Base-by-base conservation (phyloP, 2,797 vertebrate genomes). In the Galaxias olidus region DNA sequence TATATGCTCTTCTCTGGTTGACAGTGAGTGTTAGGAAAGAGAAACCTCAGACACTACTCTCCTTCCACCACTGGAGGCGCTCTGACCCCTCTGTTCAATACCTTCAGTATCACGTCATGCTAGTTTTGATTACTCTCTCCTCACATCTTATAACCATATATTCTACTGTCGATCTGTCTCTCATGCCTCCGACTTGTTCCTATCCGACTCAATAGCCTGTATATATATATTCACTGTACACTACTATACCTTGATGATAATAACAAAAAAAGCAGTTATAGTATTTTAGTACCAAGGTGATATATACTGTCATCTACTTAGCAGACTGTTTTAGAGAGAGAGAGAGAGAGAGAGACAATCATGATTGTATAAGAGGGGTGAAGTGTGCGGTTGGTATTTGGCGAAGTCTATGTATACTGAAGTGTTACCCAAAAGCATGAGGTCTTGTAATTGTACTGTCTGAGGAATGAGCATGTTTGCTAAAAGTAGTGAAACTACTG, bases 401-500 rank as follows among this genome's bases (percentile, higher is more conserved):
- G 61, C 80, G 66, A 79, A 74, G 71, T 69, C 60, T 48, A 41
- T 19, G 30, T 42, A 61, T 49, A 75, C 72, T 75, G 66, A 84
- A 75, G 79, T 76, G 68, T 80, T 79, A 85, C 83, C 86, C 86
- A 86, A 86, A n/a, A 87, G 78, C 84, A 80, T 87, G 46, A 68
- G 47, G 44, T 73, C 69, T 56, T 60, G 47, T n/a, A 48, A 20
- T 19, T 80, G 70, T 78, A 65, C 83, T 82, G 78, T 71, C 62
- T 61, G 67, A 69, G 73, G 80, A 74, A 52, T 77, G 70, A 69
- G 67, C 48, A 69, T 17, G 61, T 40, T n/a, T 43, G 67, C 68
- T 69, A 64, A 53, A 51, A 44, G 46, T 73, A 59, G 63, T 51
- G 8, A 8, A 17, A 59, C 15, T 45, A n/a, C 46, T 53, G 19